These are phyloP conservation scores for Enteromius paludinosus DNA, from an alignment of 2,797 vertebrate genomes.

Conservation along the genomic window DNA sequence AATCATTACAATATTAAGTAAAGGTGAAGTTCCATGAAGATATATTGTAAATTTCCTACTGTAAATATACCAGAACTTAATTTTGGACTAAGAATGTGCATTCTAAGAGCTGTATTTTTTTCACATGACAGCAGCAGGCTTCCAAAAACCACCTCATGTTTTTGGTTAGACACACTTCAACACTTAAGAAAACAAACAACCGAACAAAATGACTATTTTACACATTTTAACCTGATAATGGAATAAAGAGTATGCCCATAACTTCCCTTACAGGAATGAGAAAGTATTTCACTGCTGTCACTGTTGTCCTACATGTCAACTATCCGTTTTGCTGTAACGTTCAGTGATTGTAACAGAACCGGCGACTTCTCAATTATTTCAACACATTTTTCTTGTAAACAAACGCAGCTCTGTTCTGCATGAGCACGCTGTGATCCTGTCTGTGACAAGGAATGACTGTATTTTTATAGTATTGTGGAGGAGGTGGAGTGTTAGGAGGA, in stretches of 20 bases:
- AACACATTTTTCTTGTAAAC: not conserved
- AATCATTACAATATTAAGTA: not conserved
- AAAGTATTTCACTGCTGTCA: not conserved
- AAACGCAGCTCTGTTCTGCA: not conserved
- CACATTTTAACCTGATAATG: not conserved
- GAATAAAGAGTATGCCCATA: not conserved
- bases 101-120: not conserved
- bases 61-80: not conserved
- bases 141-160: not conserved
- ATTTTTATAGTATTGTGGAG: constrained; percentile 38
- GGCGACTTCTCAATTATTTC: not conserved
- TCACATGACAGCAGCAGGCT: not conserved
- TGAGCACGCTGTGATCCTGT: not conserved
- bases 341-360: not conserved
- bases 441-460: constrained; percentile 6
- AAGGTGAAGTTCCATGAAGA: not conserved
- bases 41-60: not conserved
- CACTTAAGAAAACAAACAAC: not conserved
- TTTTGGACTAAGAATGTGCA: not conserved
- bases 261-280: not conserved
- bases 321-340: not conserved
- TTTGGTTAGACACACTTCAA: not conserved
- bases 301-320: not conserved
- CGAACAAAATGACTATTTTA: not conserved
- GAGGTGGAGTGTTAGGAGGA: constrained; percentile 40